Percentiles rank a stretch among this genome's conserved stretches.
phyloP scores from a whole-genome alignment of 2,797 vertebrate genomes.

The Enoplosus armatus region DNA sequence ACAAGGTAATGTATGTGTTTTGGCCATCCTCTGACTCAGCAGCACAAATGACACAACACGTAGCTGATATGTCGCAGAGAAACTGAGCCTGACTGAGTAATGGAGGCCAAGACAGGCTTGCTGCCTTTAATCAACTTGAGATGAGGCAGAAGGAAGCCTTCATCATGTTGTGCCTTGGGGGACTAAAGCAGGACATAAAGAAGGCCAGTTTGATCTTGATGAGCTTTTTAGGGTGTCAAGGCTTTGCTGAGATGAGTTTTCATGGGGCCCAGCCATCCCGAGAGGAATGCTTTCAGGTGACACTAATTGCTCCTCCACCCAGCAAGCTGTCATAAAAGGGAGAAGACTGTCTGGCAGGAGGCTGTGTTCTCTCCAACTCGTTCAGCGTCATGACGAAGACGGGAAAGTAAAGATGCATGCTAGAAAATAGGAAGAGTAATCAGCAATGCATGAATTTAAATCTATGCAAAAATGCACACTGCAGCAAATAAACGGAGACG shows the following conservation, averaged over 20 bases:
- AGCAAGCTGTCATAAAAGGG: slow-evolving; percentile 78
- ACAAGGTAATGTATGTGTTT: slow-evolving; percentile 27
- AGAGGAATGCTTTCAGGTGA: slow-evolving; percentile 85
- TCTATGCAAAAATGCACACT: slow-evolving; percentile 76
- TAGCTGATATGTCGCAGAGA: slow-evolving; percentile 46
- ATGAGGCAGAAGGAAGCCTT: slow-evolving; percentile 81
- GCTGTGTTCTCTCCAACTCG: slow-evolving; percentile 57
- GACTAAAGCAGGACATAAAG: slow-evolving; percentile 81
- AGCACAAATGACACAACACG: slow-evolving; percentile 24
- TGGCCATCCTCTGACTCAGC: slow-evolving; percentile 16
- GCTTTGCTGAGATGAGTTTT: slow-evolving; percentile 83
- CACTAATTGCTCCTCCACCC: slow-evolving; percentile 86
- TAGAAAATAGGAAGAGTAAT: slow-evolving; percentile 70
- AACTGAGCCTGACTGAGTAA: slow-evolving; percentile 66
- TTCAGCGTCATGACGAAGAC: slow-evolving; percentile 68
- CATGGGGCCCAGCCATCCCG: slow-evolving; percentile 66
- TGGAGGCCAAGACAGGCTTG: slow-evolving; percentile 65
- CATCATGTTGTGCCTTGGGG: slow-evolving; percentile 73
- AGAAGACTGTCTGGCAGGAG: slow-evolving; percentile 70
- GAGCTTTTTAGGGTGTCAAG: slow-evolving; percentile 82
- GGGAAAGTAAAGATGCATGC: slow-evolving; percentile 58
- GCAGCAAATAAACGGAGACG: slow-evolving; percentile 67
- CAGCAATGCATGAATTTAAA: slow-evolving; percentile 79
- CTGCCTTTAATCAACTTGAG: slow-evolving; percentile 82
- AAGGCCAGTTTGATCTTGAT: slow-evolving; percentile 82